Evolutionary conservation across 1,140 invertebrate genomes (phyloP).

Genomic region (Pseudomyrmex sp.): DNA sequence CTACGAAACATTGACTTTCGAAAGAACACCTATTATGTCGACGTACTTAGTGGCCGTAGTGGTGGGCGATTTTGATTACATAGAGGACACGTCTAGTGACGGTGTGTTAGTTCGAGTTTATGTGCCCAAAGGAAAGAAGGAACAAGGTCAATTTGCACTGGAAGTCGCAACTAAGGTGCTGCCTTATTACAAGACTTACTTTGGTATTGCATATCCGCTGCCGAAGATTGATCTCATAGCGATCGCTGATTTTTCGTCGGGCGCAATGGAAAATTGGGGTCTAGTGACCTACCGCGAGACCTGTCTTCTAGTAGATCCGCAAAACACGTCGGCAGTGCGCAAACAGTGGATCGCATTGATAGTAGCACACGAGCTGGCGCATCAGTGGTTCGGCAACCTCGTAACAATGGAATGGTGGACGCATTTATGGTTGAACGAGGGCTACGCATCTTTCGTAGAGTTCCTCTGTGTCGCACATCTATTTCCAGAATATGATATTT

Average conservation of each 20-base stretch:
- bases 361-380: conserved; percentile 95
- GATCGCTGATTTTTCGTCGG: conserved; percentile 95
- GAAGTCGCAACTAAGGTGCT: conserved; percentile 94
- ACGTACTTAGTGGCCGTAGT: conserved; percentile 97
- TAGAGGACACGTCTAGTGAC: conserved; percentile 93
- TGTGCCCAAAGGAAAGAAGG: conserved; percentile 95
- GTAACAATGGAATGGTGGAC: conserved; percentile 97
- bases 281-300: conserved; percentile 93
- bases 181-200: conserved; percentile 97
- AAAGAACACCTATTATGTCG: conserved; percentile 97
- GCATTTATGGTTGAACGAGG: conserved; percentile 96
- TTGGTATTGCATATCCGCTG: conserved; percentile 97
- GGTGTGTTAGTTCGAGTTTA: conserved; percentile 96
- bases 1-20: conserved; percentile 90
- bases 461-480: conserved; percentile 94
- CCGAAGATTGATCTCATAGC: conserved; percentile 98
- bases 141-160: conserved; percentile 96
- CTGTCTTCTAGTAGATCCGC: conserved; percentile 92
- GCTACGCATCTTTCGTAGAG: conserved; percentile 96
- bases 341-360: conserved; percentile 96
- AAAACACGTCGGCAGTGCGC: conserved; percentile 92
- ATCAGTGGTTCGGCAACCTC: conserved; percentile 96
- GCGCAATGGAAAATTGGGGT: conserved; percentile 99
- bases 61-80: conserved; percentile 97
- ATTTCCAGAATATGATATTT: conserved; percentile 97